Conservation (phyloP, 2,888 invertebrate species). For the Apamea monoglypha region DNA sequence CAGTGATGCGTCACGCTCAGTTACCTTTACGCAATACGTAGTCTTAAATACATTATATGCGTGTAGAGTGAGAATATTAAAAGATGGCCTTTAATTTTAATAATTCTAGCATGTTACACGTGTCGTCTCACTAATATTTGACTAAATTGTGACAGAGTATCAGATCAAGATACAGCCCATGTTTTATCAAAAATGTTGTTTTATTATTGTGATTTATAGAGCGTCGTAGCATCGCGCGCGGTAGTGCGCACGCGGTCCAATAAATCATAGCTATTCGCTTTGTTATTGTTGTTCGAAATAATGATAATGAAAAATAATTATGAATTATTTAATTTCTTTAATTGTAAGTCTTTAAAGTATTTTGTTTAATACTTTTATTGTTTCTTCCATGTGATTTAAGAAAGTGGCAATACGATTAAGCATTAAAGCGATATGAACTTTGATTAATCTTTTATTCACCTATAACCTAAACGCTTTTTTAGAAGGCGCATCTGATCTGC, state of each 20-base stretch:
- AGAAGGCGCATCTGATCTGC: not conserved
- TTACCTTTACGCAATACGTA: slow-evolving; percentile 56
- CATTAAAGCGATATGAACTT: slow-evolving; percentile 78
- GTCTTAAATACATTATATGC: slow-evolving; percentile 35
- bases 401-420: slow-evolving; percentile 88
- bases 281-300: slow-evolving; percentile 87
- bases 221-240: slow-evolving; percentile 9
- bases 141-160: slow-evolving; percentile 21
- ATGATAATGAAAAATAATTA: slow-evolving; percentile 75
- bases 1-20: slow-evolving; percentile 28
- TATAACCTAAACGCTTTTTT: not conserved
- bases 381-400: slow-evolving; percentile 89
- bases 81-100: not conserved
- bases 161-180: slow-evolving; percentile 33
- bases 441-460: slow-evolving; percentile 50
- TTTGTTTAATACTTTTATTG: slow-evolving; percentile 84
- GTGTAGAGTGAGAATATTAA: not conserved
- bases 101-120: slow-evolving; percentile 46
- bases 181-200: slow-evolving; percentile 53
- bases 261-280: slow-evolving; percentile 80
- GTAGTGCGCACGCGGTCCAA: slow-evolving; percentile 52
- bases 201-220: slow-evolving; percentile 51
- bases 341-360: slow-evolving; percentile 83
- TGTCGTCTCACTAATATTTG: slow-evolving; percentile 26
- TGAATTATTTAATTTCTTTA: slow-evolving; percentile 84